Base-by-base conservation (phyloP, 2,888 invertebrate species). In the Lepidocyrtinus sp. region DNA sequence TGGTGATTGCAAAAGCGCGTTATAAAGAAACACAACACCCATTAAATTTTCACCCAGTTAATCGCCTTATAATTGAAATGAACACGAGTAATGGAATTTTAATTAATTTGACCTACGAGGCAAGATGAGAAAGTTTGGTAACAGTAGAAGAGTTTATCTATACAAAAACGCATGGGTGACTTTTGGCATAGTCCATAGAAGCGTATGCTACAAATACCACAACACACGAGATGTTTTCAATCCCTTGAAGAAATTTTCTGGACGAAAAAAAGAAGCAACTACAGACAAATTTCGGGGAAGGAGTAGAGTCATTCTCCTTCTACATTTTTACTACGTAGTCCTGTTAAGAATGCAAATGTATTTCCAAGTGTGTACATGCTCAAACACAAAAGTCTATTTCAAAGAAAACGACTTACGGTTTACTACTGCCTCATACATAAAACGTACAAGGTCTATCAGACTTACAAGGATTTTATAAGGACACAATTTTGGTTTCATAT, bases 51-150 rank as follows among this genome's bases (percentile, higher is more conserved):
- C 69, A 68, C 68, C 50, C 63, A 65, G 71, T 71, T 70, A 70
- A 75, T 75, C 75, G 75, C 69, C 76, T 71, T 71, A 65, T 77
- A 77, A 77, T 77, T 77, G 76, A 77, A 77, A 77, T 70, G 76
- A 77, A 77, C 64, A 71, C 71, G 65, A 55, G 69, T 77, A 77
- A 77, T 77, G 76, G 76, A 77, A 77, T 77, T 77, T 77, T 71
- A 77, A 77, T 77, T 77, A 77, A 77, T 77, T 77, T 77, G 71
- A 77, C 76, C 70, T 61, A 65, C 45, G 71, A 59, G 59, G 12
- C 71, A 77, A 77, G 69, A 70, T 75, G 76, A 71, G 76, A 71
- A 77, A 77, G 70, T 77, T 59, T 22, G 59, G 59, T 21, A n/a
- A 59, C 21, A 21, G 59, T 21, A n/a, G 21, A 21, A 21, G 22